Conservation (phyloP, 37 sponge, comb jelly and placozoan species). For the Aphrocallistes beatrix region DNA sequence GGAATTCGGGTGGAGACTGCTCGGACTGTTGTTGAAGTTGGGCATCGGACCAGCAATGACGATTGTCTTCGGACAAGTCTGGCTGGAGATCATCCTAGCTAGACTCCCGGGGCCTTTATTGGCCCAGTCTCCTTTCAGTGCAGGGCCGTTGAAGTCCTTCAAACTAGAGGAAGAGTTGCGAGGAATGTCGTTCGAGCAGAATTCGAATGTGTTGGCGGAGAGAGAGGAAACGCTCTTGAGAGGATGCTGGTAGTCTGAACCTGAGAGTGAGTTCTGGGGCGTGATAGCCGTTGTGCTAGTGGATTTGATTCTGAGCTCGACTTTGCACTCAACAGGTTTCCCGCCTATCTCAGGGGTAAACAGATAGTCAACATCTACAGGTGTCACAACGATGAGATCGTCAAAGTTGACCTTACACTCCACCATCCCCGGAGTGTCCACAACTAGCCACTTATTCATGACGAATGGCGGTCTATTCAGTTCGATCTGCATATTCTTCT, state of each 20-base stretch:
- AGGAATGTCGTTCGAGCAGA: neutral
- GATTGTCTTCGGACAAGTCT: neutral
- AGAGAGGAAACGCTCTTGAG: neutral
- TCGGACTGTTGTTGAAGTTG: neutral
- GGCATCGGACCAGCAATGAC: neutral
- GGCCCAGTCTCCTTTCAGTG: neutral
- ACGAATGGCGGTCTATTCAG: constrained; percentile 3
- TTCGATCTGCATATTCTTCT: neutral
- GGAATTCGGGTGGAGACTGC: neutral
- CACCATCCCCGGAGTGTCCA: neutral
- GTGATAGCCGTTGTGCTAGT: neutral
- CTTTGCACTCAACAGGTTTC: neutral
- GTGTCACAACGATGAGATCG: constrained; percentile 1
- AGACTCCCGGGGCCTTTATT: neutral
- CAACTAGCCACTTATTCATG: neutral
- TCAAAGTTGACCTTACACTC: neutral
- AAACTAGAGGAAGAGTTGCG: neutral
- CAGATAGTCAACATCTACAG: neutral
- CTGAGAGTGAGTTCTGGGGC: neutral
- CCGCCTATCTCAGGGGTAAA: neutral
- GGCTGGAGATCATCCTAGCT: neutral
- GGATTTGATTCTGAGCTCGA: neutral
- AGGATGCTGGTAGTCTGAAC: neutral
- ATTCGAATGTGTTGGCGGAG: neutral
- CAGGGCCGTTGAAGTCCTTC: neutral